These are phyloP conservation scores for Drosophila rellima DNA, from an alignment of 2,888 invertebrate species.

Conservation along the genomic window DNA sequence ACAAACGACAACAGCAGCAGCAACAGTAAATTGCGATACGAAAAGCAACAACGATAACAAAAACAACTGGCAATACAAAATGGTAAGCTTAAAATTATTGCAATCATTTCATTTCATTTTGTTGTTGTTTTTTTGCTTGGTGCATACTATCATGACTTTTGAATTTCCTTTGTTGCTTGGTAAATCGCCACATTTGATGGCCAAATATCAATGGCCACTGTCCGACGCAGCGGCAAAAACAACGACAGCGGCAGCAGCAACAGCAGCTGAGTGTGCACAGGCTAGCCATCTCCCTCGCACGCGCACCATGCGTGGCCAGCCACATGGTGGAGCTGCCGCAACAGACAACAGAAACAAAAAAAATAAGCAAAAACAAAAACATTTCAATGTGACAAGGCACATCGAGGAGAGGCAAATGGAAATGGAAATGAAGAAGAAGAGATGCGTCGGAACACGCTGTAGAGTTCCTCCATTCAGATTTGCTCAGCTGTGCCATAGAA, in stretches of 20 bases:
- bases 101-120: conserved; percentile 3
- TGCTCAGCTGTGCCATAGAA: conserved; percentile 23
- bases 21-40: conserved; percentile 31
- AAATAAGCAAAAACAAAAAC: conserved; percentile 45
- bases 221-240: background rate
- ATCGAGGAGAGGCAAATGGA: conserved; percentile 5
- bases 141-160: conserved; percentile 42
- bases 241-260: background rate
- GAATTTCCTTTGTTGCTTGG: conserved; percentile 48
- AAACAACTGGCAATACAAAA: conserved; percentile 33
- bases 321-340: conserved; percentile 52
- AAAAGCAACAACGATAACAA: conserved; percentile 22
- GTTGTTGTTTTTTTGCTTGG: conserved; percentile 14
- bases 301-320: conserved; percentile 31
- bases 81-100: conserved; percentile 43
- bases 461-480: conserved; percentile 12
- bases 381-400: conserved; percentile 41
- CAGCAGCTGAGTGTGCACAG: conserved; percentile 49
- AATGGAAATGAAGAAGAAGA: background rate
- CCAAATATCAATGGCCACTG: conserved; percentile 53
- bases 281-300: conserved; percentile 54
- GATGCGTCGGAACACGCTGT: background rate
- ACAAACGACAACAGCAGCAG: conserved; percentile 12
- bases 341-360: conserved; percentile 7
- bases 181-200: conserved; percentile 51